Evolutionary conservation across 2,113 vertebrate genomes (phyloP), one percentile per base, ranked within the genome.

Genomic region (Hippocampus mohnikei): DNA sequence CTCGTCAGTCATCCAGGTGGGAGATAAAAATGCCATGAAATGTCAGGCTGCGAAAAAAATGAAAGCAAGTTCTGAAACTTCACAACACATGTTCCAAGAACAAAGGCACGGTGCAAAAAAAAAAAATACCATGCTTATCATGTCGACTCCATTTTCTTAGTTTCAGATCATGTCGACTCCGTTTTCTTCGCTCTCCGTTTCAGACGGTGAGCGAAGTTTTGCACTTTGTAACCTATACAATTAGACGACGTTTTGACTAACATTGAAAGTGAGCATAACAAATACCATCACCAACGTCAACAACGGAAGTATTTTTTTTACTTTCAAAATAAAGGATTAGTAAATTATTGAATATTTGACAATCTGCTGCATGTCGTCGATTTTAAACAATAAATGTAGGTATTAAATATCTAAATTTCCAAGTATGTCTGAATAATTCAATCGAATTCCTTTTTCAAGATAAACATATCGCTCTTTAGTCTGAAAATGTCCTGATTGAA

Each of bases 401-500:
- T 4, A 53, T 3, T 11, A 53, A 1, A 1, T 55, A 10, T 3
- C 4, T 1, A 41, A 63, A 8, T 7, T 1, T 27, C 0, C 13
- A 16, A 25, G 23, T 46, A 16, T 10, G 18, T 65, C 15, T 44
- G 1, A 27, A 3, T 1, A 18, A 25, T 3, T 48, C 3, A 46
- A n/a, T 46, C 7, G 1, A 27, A 27, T 16, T 18, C 27, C 6
- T 53, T 11, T 53, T 15, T 40, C 55, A 8, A 13, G 10, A 5
- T 53, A 37, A 67, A 11, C 5, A 23, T 2, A 3, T 13, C 37
- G 3, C 8, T 16, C 5, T 77, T 79, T 81, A 75, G 37, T 79
- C 71, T 71, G 52, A 37, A 6, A 41, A 42, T 4, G 1, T 13
- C 50, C 5, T 44, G 0, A 5, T 65, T 46, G 16, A 8, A 27